Percentiles rank a stretch among this genome's conserved stretches.
These are phyloP conservation scores for Etheostoma spectabile DNA, from an alignment of 2,113 vertebrate species.

Conservation along the genomic window DNA sequence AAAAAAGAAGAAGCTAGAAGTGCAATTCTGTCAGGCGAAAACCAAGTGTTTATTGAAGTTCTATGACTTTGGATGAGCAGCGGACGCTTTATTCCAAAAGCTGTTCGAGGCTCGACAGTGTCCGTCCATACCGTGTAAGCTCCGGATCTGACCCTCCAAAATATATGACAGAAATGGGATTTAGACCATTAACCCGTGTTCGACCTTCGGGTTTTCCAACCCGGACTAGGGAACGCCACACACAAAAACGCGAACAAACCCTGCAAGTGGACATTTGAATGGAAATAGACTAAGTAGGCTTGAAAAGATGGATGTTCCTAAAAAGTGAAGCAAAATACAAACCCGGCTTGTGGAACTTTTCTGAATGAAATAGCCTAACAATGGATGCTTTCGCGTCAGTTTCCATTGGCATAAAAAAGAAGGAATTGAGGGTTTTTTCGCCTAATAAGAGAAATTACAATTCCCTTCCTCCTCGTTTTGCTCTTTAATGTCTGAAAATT, in stretches of 20 bases:
- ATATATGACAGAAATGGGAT: conserved; percentile 46
- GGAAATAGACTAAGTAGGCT: background rate
- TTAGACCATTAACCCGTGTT: conserved; percentile 21
- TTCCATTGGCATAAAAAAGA: background rate
- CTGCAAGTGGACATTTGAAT: background rate
- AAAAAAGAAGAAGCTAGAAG: background rate
- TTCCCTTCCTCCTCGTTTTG: conserved; percentile 55
- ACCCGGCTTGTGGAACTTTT: conserved; percentile 60
- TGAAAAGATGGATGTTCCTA: background rate
- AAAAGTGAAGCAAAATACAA: conserved; percentile 8
- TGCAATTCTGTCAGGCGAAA: conserved; percentile 29
- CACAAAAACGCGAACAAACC: background rate
- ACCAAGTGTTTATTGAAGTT: conserved; percentile 62
- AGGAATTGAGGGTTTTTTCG: conserved; percentile 75
- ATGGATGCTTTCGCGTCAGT: background rate
- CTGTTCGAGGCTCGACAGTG: background rate
- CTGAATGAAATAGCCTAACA: conserved; percentile 24
- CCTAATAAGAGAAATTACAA: conserved; percentile 84
- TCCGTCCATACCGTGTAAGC: background rate
- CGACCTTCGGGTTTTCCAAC: background rate
- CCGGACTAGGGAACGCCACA: background rate
- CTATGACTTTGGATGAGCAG: conserved; percentile 52
- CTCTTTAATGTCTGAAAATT: conserved; percentile 57
- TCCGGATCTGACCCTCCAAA: conserved; percentile 27
- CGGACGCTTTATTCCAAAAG: conserved; percentile 1